phyloP scores from a whole-genome alignment of 2,113 vertebrate species.

The Myrmecobius fasciatus region DNA sequence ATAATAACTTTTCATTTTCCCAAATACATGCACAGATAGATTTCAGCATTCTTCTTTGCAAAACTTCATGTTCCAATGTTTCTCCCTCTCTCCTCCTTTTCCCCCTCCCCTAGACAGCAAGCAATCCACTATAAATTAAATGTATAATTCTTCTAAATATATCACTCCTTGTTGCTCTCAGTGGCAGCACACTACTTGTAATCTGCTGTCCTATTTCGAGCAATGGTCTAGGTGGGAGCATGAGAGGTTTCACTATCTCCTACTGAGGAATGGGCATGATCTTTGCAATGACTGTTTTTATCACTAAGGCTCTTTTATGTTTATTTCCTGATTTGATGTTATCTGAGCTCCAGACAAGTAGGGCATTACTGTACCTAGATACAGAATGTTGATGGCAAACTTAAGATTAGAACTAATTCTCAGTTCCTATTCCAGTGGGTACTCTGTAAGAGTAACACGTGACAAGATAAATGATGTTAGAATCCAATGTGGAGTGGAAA shows the following conservation, averaged over 20 bases:
- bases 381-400: background rate
- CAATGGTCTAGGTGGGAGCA: background rate
- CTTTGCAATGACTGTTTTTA: background rate
- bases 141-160: too few relatives aligned
- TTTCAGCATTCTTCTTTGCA: too few relatives aligned
- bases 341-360: background rate
- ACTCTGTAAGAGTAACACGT: background rate
- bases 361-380: background rate
- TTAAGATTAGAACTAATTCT: background rate
- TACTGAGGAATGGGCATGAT: background rate
- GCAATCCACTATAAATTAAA: too few relatives aligned
- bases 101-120: too few relatives aligned
- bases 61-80: too few relatives aligned
- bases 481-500: background rate
- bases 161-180: background rate
- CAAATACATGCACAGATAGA: too few relatives aligned
- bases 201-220: background rate
- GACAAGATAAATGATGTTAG: background rate
- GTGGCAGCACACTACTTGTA: too few relatives aligned
- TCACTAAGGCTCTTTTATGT: background rate
- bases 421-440: background rate
- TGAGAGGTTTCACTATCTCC: background rate
- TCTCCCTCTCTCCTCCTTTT: too few relatives aligned
- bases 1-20: too few relatives aligned
- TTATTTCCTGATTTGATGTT: background rate